Base-by-base conservation (phyloP, 2,888 invertebrate genomes). In the Cheilosia variabilis region DNA sequence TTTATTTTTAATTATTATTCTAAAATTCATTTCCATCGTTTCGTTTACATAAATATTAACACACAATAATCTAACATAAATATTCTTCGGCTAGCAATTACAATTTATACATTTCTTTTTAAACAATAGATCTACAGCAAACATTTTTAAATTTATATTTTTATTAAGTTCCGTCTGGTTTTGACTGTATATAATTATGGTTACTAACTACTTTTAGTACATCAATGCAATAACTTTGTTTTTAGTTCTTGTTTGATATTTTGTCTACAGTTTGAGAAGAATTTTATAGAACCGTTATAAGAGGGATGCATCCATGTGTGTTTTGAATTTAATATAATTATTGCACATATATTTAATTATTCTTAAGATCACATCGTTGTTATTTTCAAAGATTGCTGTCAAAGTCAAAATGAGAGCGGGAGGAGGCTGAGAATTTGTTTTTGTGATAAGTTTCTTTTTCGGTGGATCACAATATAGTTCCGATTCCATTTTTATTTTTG, bases 1-100 rank as follows among this genome's bases (percentile, higher is more conserved):
- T 37, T 65, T 43, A 60, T 9, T 43, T 62, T 62, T 17, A 45
- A 76, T 72, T 27, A 27, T 52, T 52, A 52, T 66, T 68, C 76
- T 86, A 81, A 52, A 72, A 72, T 77, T 86, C 81, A 86, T 81
- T 86, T 86, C 81, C 86, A 72, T 81, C 68, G 76, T 76, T 81
- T 45, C 76, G 69, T 66, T 75, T 53, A 66, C 66, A 81, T 62
- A 57, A 55, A 52, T 53, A 71, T 58, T 66, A 86, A 86, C 84
- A 86, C 80, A 86, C 81, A 81, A 58, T 77, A 79, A 50, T 43
- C 58, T 81, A 75, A 68, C 66, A 77, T 62, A 37, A 37, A 68
- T 52, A 76, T 68, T 63, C 27, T 81, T 81, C 81, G 76, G 27
- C 81, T 81, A 86, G 76, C 71, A 81, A 68, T 71, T 80, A 75